phyloP scores from a whole-genome alignment of 2,888 invertebrate genomes.

The Gari tellinella region DNA sequence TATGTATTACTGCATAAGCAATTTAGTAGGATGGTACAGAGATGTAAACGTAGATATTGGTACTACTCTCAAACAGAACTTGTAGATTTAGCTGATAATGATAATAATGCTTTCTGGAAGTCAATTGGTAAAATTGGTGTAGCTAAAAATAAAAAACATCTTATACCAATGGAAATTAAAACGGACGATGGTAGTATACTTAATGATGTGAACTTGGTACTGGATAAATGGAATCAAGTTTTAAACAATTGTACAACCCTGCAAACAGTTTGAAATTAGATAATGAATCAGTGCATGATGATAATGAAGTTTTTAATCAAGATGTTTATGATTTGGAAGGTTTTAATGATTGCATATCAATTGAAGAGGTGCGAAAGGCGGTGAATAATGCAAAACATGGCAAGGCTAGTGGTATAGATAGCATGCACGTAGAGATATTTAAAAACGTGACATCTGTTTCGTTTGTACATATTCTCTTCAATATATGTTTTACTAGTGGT shows the following conservation, averaged over 20 bases:
- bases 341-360: constrained; percentile 13
- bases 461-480: constrained; percentile 27
- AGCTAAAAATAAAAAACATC: constrained; percentile 7
- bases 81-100: constrained; percentile 4
- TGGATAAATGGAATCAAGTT: constrained; percentile 23
- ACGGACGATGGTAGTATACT: constrained; percentile 13
- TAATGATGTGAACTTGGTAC: neutral
- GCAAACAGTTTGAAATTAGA: neutral
- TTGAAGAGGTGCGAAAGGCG: constrained; percentile 11
- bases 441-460: constrained; percentile 26
- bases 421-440: constrained; percentile 20
- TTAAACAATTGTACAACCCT: constrained; percentile 11
- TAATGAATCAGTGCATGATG: no score
- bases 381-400: constrained; percentile 20
- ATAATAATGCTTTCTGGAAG: constrained; percentile 28
- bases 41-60: constrained; percentile 14
- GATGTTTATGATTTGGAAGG: neutral
- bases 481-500: constrained; percentile 36
- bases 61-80: constrained; percentile 17
- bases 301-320: no score
- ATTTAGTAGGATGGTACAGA: constrained; percentile 5
- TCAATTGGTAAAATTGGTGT: constrained; percentile 36
- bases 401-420: constrained; percentile 32
- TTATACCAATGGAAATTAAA: constrained; percentile 17
- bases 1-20: neutral